Percentiles rank a stretch among this genome's conserved stretches.
Conservation (phyloP, 2,888 invertebrate species). For the Polydrusus pterygomalis region DNA sequence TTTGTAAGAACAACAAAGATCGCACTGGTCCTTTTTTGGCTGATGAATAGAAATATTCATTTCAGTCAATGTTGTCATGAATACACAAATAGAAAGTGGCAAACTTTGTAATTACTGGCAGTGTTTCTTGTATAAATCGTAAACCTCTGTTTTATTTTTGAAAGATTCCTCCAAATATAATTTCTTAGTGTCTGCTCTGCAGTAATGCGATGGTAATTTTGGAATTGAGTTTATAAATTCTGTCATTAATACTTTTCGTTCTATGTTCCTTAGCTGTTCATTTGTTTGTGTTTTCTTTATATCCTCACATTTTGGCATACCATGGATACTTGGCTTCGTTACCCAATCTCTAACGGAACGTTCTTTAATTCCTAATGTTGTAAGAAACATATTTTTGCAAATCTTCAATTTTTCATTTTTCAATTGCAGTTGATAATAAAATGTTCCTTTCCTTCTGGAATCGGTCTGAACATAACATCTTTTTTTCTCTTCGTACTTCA, state of each 20-base stretch:
- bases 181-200: not conserved
- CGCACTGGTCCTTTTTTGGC: not conserved
- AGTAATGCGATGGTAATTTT: not conserved
- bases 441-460: not conserved
- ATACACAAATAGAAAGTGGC: not conserved
- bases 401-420: not conserved
- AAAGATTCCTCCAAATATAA: not conserved
- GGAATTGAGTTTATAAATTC: not conserved
- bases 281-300: not conserved
- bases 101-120: not conserved
- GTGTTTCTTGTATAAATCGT: not conserved
- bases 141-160: not conserved
- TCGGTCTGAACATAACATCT: not conserved
- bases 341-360: not conserved
- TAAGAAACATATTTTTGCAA: slow-evolving; percentile 1
- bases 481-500: not conserved
- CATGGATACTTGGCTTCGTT: not conserved
- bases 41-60: not conserved
- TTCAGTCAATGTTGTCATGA: not conserved
- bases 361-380: not conserved
- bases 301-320: not conserved
- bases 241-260: not conserved
- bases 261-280: not conserved
- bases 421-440: not conserved
- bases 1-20: not conserved